A percentile compares a stretch with the other conserved stretches of the same genome.
These are phyloP conservation scores for Bathybates hornii DNA, from an alignment of 2,113 vertebrate species.

Conservation along the genomic window DNA sequence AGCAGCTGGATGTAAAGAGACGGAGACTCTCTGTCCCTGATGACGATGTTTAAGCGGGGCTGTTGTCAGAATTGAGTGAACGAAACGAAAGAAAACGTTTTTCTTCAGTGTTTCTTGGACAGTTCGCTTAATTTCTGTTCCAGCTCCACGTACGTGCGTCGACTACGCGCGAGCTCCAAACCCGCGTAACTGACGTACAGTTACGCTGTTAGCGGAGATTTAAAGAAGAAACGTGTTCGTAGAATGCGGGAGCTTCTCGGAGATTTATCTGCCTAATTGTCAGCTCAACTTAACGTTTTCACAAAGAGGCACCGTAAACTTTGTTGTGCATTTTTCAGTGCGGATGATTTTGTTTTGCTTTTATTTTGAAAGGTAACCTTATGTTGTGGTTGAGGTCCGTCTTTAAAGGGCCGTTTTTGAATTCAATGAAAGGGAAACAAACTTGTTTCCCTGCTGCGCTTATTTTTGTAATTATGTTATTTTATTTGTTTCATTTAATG, in stretches of 20 bases:
- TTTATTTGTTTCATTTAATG: neutral
- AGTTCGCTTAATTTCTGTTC: neutral
- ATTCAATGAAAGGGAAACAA: neutral
- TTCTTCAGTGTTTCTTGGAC: neutral
- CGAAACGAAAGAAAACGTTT: neutral
- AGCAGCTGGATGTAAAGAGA: neutral
- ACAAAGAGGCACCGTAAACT: neutral
- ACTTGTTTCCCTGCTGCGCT: rapidly evolving
- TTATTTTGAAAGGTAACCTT: neutral
- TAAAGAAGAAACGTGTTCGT: neutral
- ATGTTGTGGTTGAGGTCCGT: neutral
- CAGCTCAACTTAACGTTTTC: neutral
- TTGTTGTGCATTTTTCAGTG: neutral
- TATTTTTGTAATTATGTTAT: neutral
- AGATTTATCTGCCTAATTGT: neutral
- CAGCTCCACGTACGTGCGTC: conserved; percentile 24
- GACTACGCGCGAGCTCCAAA: neutral
- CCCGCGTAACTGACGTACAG: neutral
- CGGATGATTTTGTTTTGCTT: neutral
- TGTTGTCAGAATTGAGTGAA: neutral
- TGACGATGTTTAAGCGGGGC: neutral
- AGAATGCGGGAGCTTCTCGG: neutral
- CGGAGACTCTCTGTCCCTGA: neutral
- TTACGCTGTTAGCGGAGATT: neutral
- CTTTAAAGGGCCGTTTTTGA: neutral